Base-by-base conservation (phyloP, 2,888 invertebrate species). In the Sceliomorpha sp. region DNA sequence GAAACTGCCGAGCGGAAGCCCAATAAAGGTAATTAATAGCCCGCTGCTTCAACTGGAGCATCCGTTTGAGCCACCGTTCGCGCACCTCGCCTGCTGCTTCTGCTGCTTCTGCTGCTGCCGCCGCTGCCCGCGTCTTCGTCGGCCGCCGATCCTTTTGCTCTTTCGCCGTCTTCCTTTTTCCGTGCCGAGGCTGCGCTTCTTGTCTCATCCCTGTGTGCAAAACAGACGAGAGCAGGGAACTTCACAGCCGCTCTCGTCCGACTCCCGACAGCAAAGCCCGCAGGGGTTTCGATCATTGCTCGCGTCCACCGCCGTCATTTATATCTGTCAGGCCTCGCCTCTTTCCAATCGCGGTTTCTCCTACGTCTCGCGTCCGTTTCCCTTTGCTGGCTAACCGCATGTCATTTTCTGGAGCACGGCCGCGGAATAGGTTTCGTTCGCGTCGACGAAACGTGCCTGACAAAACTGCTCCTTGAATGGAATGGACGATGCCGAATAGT, bases 1-100 rank as follows among this genome's bases (percentile, higher is more conserved):
- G 72, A 75, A 79, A 75, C 80, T 78, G 80, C 76, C 77, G 63
- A 72, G 82, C 84, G 76, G 84, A 82, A 85, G 84, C 84, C 83
- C 84, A 83, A 85, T 85, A 83, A 82, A 79, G 82, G 82, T 84
- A 85, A 85, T 85, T 85, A 85, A 84, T 85, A 83, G 84, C 76
- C 71, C 66, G 73, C 63, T 56, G 55, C 58, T 59, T 60, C 51
- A 68, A 68, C 53, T 55, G 68, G 60, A 69, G 51, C 47, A 62
- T 62, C 62, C 62, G 60, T 60, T 69, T 64, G 53, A 63, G 55
- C 71, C 62, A 58, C 67, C 67, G 63, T 59, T 64, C 58, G 63
- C 59, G 60, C 63, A 71, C 53, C 40, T 64, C 60, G 37, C 31
- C 50, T 27, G 56, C 42, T 36, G 37, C 56, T 50, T 36, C 13